Base-by-base conservation (phyloP, 2,888 invertebrate species). In the Bunonema sp. region DNA sequence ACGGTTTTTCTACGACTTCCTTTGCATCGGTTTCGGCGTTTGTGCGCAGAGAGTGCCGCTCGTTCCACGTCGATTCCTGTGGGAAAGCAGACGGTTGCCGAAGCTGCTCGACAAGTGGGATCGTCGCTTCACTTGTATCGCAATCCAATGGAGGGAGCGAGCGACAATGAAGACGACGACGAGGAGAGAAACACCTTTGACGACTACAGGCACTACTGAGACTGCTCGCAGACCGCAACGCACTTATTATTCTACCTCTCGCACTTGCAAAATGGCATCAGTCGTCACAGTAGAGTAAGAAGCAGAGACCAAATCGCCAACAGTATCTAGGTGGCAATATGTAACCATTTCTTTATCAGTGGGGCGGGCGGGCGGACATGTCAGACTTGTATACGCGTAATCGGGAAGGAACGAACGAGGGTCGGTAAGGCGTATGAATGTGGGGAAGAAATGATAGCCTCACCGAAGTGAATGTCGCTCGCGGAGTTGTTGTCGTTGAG, bases 51-150 rank as follows among this genome's bases (percentile, higher is more conserved):
- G n/a, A n/a, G n/a, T n/a, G n/a, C n/a, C n/a, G n/a, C n/a, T n/a
- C n/a, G n/a, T n/a, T n/a, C n/a, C n/a, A n/a, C n/a, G n/a, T 49
- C 38, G 31, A 41, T 46, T 43, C 64, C 50, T 7, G 58, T 67
- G 28, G 67, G 65, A n/a, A 67, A 67, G 40, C 67, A 67, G 34
- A 66, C 65, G 1, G 63, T 63, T 2, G 62, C 59, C 0, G 59
- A 63, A 39, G 61, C 59, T 2, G 59, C 59, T 0, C 52, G 52
- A 37, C 54, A 54, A 19, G 48, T 48, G 38, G 54, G 54, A 32
- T 48, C 49, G 23, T 48, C 49, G 3, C 35, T 51, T 20, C 50
- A 53, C 34, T 23, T 55, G 22, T 55, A 51, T 21, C 18, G 51
- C 22, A 63, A 65, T 34, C 64, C 65, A 1, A 32, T 61, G 22